Conservation (phyloP, 2,888 invertebrate genomes). For the Lordiphosa andalusiaca region DNA sequence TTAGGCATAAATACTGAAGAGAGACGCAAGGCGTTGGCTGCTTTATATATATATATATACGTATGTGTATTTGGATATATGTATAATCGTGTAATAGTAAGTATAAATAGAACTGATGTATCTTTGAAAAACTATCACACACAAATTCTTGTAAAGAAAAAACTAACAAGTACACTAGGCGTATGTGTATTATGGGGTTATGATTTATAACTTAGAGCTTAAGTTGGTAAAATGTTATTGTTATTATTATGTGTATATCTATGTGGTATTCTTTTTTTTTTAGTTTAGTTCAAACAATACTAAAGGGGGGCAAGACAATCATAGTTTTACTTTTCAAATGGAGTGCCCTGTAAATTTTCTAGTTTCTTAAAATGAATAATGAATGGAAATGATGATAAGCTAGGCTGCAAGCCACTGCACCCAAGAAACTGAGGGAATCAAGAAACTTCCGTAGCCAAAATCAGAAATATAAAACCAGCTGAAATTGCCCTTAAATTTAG, state of each 20-base stretch:
- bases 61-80: not conserved
- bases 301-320: constrained; percentile 33
- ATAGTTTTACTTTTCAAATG: too few relatives aligned
- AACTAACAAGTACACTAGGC: constrained; percentile 46
- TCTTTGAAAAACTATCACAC: constrained; percentile 72
- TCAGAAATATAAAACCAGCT: too few relatives aligned
- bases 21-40: constrained; percentile 42
- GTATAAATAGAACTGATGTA: constrained; percentile 42
- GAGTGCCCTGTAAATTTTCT: too few relatives aligned
- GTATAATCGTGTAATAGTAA: constrained; percentile 1
- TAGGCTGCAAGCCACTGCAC: too few relatives aligned
- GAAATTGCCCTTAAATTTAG: too few relatives aligned
- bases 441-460: too few relatives aligned
- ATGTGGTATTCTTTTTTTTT: constrained; percentile 11
- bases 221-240: constrained; percentile 3
- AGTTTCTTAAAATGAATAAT: too few relatives aligned
- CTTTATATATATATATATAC: constrained; percentile 13
- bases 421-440: too few relatives aligned
- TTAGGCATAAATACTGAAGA: constrained; percentile 48
- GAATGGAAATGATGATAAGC: too few relatives aligned
- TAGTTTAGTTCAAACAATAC: constrained; percentile 18
- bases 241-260: not conserved
- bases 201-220: constrained; percentile 4
- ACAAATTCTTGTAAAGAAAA: constrained; percentile 48
- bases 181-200: constrained; percentile 31